Base-by-base conservation (phyloP, 2,113 vertebrate species). In the Paramormyrops kingsleyae region DNA sequence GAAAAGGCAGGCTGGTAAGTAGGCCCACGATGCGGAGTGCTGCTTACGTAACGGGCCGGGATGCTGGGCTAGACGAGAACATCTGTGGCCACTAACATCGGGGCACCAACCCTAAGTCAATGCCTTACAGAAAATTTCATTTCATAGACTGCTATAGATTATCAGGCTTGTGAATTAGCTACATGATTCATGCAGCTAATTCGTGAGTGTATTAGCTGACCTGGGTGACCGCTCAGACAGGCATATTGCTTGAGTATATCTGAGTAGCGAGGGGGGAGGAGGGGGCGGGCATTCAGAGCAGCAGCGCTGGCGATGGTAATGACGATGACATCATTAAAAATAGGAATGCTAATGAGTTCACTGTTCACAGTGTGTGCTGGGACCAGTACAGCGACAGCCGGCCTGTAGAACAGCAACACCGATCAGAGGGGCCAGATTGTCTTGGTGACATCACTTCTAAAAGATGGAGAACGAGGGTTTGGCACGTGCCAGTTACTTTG, bases 381-480 rank as follows among this genome's bases (percentile, higher is more conserved):
- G 62, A 17, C 44, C 27, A 42, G 80, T 42, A 92, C 91, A 90
- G 13, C 90, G 80, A 87, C 92, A 93, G 87, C 92, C 92, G 89
- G 84, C 91, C 89, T 91, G n/a, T 27, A 66, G 62, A 9, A 27
- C n/a, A 66, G 66, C 89, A 92, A 88, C 90, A 91, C 91, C 92
- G 90, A 90, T 91, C 89, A 90, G 90, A 90, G 90, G 89, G 93
- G 93, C 93, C 92, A 93, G 93, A 93, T 93, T 92, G 91, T 93
- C 90, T 95, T 94, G 93, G 91, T 94, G 93, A 95, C 94, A 93
- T 95, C 93, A 94, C 90, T 89, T 39, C 92, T 92, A 91, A 94
- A 92, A 92, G 92, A 80, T 27, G 90, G 13, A 44, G 62, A 47
- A 39, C 7, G 83, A 89, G 91, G 89, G 90, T 91, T 90, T 31